A percentile compares a stretch with the other conserved stretches of the same genome.
Conservation (phyloP, 2,797 vertebrate species). For the Smutsia temminckii region DNA sequence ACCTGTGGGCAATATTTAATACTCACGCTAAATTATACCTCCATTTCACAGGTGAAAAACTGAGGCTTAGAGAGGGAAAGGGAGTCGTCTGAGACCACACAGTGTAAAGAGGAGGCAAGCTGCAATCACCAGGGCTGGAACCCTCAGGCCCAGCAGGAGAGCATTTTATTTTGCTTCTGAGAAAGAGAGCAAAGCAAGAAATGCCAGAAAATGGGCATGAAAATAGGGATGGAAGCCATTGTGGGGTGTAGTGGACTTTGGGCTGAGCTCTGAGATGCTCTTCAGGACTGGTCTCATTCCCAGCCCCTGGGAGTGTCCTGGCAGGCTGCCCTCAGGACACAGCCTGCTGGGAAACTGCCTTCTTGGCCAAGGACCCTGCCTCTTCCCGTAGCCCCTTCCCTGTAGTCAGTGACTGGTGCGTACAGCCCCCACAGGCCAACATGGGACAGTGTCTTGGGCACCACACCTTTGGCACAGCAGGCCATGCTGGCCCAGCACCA, state of each 20-base stretch:
- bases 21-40: neutral
- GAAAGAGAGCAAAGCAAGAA: neutral
- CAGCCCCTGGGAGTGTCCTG: neutral
- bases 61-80: neutral
- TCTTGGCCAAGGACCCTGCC: rapidly evolving
- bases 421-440: rapidly evolving
- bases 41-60: neutral
- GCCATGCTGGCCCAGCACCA: neutral
- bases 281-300: neutral
- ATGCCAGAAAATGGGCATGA: neutral
- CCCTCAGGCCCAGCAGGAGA: neutral
- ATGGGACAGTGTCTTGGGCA: neutral
- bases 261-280: neutral
- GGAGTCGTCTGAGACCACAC: neutral
- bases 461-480: neutral
- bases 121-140: neutral
- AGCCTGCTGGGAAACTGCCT: neutral
- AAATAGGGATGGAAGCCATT: neutral
- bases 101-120: neutral
- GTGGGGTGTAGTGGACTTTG: no score
- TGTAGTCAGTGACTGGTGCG: neutral
- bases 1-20: neutral
- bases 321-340: neutral
- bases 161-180: neutral
- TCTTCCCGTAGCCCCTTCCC: neutral